Conservation (phyloP, 1,140 invertebrate species). For the Caenorhabditis brenneri region DNA sequence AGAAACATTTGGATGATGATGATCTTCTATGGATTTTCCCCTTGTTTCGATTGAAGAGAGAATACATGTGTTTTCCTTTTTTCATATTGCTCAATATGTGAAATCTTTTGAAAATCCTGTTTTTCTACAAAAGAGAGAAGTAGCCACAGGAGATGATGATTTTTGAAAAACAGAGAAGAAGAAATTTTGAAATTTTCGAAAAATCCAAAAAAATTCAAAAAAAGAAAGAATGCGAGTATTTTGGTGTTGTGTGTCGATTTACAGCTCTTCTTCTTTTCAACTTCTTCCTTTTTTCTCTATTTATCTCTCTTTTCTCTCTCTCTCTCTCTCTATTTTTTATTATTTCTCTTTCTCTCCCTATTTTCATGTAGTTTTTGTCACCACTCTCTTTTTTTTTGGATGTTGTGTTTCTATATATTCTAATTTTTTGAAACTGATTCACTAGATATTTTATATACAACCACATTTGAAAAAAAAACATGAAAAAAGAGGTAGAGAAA, state of each 20-base stretch:
- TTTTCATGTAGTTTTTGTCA: not conserved
- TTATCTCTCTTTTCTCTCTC: not conserved
- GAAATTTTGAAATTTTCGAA: not conserved
- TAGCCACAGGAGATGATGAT: not conserved
- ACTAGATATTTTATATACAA: not conserved
- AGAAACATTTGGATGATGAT: too few species aligned
- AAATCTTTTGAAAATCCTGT: not conserved
- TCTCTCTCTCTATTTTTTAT: constrained; percentile 19
- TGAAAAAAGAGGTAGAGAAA: not conserved
- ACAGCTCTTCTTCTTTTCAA: not conserved
- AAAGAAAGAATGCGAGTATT: not conserved
- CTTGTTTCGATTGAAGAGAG: not conserved
- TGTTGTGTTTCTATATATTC: not conserved
- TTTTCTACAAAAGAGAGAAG: not conserved
- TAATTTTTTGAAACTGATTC: not conserved
- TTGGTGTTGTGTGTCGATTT: constrained; percentile 14
- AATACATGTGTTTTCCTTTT: constrained; percentile 32
- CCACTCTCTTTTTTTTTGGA: not conserved
- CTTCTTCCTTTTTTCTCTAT: not conserved
- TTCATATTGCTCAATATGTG: not conserved
- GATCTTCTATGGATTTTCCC: too few species aligned
- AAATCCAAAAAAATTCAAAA: not conserved
- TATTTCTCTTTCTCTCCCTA: not conserved
- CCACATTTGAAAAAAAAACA: not conserved
- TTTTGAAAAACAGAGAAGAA: not conserved